Evolutionary conservation across 1,140 invertebrate species (phyloP).

Genomic region (Macrocentrus cingulum): DNA sequence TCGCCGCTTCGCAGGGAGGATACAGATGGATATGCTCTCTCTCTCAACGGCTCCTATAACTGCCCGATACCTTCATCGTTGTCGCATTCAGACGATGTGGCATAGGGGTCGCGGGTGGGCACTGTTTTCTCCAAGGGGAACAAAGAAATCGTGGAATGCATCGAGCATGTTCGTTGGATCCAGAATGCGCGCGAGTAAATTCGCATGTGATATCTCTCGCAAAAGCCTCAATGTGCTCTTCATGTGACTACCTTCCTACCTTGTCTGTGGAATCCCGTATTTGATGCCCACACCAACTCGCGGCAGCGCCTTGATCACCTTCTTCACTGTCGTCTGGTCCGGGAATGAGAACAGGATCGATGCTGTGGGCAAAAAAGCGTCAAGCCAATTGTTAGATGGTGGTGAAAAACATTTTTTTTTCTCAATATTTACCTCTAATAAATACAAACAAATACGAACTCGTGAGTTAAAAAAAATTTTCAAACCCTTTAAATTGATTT

Average conservation of each 20-base stretch:
- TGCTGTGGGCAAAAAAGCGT: conserved; percentile 68
- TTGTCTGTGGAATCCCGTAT: conserved; percentile 97
- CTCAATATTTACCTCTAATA: background rate
- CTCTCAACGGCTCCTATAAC: background rate
- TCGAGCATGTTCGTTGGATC: conserved; percentile 35
- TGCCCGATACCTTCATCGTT: background rate
- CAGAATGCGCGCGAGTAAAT: conserved; percentile 14
- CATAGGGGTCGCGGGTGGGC: background rate
- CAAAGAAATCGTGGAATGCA: conserved; percentile 44
- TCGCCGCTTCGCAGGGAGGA: conserved; percentile 41
- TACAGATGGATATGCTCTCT: conserved; percentile 22
- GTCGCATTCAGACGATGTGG: background rate
- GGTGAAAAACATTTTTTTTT: background rate
- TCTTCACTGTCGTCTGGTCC: conserved; percentile 95
- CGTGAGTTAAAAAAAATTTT: too few relatives aligned
- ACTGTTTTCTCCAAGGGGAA: conserved; percentile 20
- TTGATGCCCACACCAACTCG: conserved; percentile 99
- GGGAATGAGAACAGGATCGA: conserved; percentile 98
- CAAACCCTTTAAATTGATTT: background rate
- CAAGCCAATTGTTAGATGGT: conserved; percentile 35
- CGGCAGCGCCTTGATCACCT: conserved; percentile 96
- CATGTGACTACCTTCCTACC: conserved; percentile 64
- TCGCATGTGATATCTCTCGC: conserved; percentile 1
- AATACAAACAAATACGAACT: too few relatives aligned
- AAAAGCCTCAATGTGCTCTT: background rate